Evolutionary conservation across 92 coral and sea anemone species (phyloP), one percentile per base, ranked within the genome.

Genomic region (Blastomussa wellsi): DNA sequence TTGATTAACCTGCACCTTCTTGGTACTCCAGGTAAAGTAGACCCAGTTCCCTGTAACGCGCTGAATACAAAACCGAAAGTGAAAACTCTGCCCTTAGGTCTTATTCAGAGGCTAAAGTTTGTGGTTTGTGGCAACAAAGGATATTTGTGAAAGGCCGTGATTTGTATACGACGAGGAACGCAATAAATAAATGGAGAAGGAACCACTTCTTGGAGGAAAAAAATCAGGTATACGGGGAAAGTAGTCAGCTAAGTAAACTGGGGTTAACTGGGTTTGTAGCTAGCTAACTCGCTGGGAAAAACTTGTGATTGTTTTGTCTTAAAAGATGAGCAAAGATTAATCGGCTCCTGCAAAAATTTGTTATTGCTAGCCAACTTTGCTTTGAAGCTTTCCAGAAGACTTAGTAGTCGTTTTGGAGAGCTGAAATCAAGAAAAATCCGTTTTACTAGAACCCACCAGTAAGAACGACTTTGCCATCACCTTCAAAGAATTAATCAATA

Each of bases 141-240:
- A 16, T 10, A 15, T 19, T 52, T 19, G 26, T 55, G 26, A 0
- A 52, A 52, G 59, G 59, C 59, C 17, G 26, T 14, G 33, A 62
- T 62, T 62, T 62, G 68, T 62, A 26, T 26, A 1, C 17, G 11
- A n/a, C 26, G 68, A 26, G 68, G 16, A 62, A 28, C 5, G n/a
- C 26, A 7, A 14, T 35, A 13, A 47, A 36, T 19, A 67, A 22
- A 83, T 85, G 88, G 88, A 85, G 26, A 66, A 31, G 4, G 22
- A 78, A 49, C 83, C 88, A 1, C 83, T 85, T 35, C 82, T 85
- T 77, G 82, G 88, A 52, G 41, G 31, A 20, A 49, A 49, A 77
- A 48, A 48, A 7, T 32, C 77, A 42, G 87, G 87, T 83, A 74
- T 5, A 51, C 7, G 10, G 24, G 28, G n/a, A 12, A 53, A 82